Percentiles rank a stretch among this genome's conserved stretches.
These are phyloP conservation scores for Halcyon senegalensis DNA, from an alignment of 2,113 vertebrate genomes.

Conservation along the genomic window DNA sequence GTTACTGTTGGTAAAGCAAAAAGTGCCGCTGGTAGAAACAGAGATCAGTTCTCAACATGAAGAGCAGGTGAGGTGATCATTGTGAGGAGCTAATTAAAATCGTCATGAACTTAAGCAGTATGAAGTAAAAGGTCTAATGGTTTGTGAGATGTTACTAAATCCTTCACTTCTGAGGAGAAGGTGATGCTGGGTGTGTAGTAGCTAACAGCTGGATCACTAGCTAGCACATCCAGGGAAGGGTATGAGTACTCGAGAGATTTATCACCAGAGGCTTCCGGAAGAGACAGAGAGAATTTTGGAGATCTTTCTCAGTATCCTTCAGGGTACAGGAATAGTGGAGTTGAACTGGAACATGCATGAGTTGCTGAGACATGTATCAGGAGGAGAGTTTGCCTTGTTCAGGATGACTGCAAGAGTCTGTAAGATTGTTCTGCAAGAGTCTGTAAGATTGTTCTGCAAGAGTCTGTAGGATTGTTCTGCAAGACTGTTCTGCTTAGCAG, in stretches of 20 bases:
- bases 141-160: not conserved
- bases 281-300: not conserved
- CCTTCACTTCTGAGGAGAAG: not conserved
- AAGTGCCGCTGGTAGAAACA: not conserved
- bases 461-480: not conserved
- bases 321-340: not conserved
- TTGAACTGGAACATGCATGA: not conserved
- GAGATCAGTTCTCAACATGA: not conserved
- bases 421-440: not conserved
- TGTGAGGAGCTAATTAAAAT: not conserved
- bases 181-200: not conserved
- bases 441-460: not conserved
- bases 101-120: not conserved
- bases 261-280: not conserved
- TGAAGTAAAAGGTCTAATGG: not conserved
- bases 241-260: too few species aligned
- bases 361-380: not conserved
- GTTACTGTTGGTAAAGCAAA: not conserved
- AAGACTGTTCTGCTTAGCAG: not conserved
- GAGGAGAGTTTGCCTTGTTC: not conserved
- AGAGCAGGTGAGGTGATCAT: not conserved
- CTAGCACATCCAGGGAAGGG: rapidly evolving
- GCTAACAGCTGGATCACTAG: not conserved
- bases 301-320: not conserved
- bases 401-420: not conserved